Evolutionary conservation across 2,113 vertebrate genomes (phyloP), one percentile per base, ranked within the genome.

Genomic region (Rhynchopsitta pachyrhyncha): DNA sequence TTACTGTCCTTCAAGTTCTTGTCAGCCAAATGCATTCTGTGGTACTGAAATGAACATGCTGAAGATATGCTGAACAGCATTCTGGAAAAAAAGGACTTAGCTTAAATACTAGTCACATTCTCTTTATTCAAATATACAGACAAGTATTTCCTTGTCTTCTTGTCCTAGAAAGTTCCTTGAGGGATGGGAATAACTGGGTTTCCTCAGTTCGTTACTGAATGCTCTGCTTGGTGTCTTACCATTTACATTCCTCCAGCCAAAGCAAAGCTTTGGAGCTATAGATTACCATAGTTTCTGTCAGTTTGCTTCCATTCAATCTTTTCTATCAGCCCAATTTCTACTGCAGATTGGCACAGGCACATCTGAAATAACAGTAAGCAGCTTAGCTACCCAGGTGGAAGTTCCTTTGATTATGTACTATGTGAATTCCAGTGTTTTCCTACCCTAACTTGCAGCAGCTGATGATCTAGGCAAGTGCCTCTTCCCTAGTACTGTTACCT

Each of bases 141-240:
- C 37, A 82, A 73, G 16, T 70, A 55, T 52, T 91, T 85, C 41
- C 41, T 82, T 47, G 10, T 66, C 31, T 28, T 39, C 31, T 31
- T 78, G 37, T 46, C n/a, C 63, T 74, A 82, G 59, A 88, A 95
- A 88, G 35, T 96, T 95, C 60, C 69, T 64, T 81, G 84, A 66
- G 42, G 52, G 13, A 60, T 33, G 1, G 33, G 47, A 87, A 82
- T 84, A 90, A 67, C 22, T n/a, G 35, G 23, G 88, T 92, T 75
- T 64, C 29, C 35, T 76, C 42, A 29, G 29, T 88, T 94, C 59
- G 33, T 82, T 76, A 49, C 25, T 41, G 39, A 18, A 53, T 67
- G 11, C 4, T 94, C 17, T 73, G 37, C 31, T 35, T 23, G 52
- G 4, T 87, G 35, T 37, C 53, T 89, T 86, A 37, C 39, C 41